Evolutionary conservation across 2,888 invertebrate species (phyloP).

Genomic region (Laothoe populi): DNA sequence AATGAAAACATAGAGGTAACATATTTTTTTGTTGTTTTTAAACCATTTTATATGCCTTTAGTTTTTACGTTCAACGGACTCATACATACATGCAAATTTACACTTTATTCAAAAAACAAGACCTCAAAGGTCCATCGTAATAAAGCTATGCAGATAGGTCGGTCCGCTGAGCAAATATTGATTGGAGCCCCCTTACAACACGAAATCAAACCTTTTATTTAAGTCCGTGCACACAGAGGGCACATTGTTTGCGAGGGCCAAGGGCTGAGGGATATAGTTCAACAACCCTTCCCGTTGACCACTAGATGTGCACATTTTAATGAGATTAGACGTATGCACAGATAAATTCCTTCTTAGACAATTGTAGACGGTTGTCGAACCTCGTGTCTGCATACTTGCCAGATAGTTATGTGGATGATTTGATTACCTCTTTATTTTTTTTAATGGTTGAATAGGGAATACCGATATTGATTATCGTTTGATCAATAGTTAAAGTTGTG

Average conservation of each 20-base stretch:
- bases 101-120: constrained; percentile 10
- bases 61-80: not conserved
- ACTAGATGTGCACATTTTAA: constrained; percentile 54
- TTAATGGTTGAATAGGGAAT: no score
- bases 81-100: not conserved
- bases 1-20: no score
- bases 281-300: constrained; percentile 81
- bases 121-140: constrained; percentile 43
- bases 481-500: no score
- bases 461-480: no score
- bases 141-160: constrained; percentile 78
- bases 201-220: constrained; percentile 85
- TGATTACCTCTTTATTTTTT: not conserved
- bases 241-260: constrained; percentile 64
- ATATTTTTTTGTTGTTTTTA: no score
- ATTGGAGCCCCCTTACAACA: constrained; percentile 77
- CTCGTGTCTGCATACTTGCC: not conserved
- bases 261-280: constrained; percentile 71
- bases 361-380: not conserved
- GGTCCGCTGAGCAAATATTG: constrained; percentile 78
- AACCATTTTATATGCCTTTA: no score
- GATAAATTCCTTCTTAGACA: constrained; percentile 12
- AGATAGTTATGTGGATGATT: not conserved
- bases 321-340: constrained; percentile 22
- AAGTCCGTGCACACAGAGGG: constrained; percentile 76